A percentile compares a stretch with the other conserved stretches of the same genome.
phyloP scores from a whole-genome alignment of 2,113 vertebrate genomes.

The Pongo abelii region DNA sequence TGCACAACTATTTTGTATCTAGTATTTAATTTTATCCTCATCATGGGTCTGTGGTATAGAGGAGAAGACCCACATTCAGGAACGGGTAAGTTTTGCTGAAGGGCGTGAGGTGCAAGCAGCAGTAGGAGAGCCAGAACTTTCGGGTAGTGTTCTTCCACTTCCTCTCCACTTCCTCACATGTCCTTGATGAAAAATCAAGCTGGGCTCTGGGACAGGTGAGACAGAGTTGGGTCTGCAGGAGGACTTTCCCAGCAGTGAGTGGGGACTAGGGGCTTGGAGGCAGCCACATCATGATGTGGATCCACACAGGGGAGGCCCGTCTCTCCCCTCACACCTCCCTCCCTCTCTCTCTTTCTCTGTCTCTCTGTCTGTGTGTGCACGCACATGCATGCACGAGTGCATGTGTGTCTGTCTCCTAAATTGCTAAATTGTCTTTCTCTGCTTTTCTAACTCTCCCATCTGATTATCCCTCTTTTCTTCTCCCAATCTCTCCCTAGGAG shows the following conservation, averaged over 20 bases:
- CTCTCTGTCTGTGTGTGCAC: too few species aligned
- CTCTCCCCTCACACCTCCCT: neutral
- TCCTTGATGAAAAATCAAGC: neutral
- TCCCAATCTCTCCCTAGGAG: neutral
- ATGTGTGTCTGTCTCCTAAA: too few species aligned
- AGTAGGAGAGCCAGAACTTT: neutral
- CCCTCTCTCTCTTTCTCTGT: neutral
- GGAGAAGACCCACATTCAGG: neutral
- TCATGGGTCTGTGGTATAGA: accelerated
- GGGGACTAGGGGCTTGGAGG: neutral
- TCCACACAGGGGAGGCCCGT: neutral
- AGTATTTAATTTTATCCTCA: neutral
- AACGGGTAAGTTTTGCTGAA: neutral
- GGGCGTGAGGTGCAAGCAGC: neutral
- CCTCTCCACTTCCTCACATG: neutral
- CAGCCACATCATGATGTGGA: too few species aligned
- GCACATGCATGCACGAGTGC: accelerated
- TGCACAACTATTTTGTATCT: neutral
- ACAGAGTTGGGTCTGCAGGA: neutral
- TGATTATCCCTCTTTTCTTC: neutral
- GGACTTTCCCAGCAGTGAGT: neutral
- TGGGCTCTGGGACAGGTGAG: conserved; percentile 35
- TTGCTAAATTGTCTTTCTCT: neutral
- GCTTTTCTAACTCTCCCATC: neutral
- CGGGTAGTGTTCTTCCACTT: accelerated